Conservation (phyloP, 1,140 invertebrate genomes). For the Druon quercuslanigerum region DNA sequence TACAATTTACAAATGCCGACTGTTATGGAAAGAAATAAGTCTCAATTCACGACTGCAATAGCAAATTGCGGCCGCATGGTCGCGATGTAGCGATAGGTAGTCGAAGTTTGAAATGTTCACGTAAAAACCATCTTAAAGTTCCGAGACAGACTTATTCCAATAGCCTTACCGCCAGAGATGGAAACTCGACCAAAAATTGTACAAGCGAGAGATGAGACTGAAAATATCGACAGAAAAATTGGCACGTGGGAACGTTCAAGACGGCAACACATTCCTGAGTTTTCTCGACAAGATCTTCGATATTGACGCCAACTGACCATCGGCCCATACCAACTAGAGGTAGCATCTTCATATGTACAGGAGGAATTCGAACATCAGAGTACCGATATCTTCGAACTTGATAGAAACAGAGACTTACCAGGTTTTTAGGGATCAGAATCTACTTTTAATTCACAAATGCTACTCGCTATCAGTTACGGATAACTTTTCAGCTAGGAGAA, state of each 20-base stretch:
- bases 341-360: slow-evolving; percentile 39
- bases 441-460: too few species aligned
- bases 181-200: slow-evolving; percentile 34
- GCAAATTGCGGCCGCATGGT: slow-evolving; percentile 34
- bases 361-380: slow-evolving; percentile 17
- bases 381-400: slow-evolving; percentile 32
- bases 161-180: slow-evolving; percentile 13
- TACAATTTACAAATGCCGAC: slow-evolving; percentile 37
- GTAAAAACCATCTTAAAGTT: slow-evolving; percentile 38
- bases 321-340: too few species aligned
- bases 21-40: neutral
- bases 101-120: slow-evolving; percentile 33
- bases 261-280: slow-evolving; percentile 17
- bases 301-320: slow-evolving; percentile 19
- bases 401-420: too few species aligned
- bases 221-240: slow-evolving; percentile 25
- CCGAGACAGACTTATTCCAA: slow-evolving; percentile 31
- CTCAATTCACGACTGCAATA: slow-evolving; percentile 36
- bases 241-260: slow-evolving; percentile 3
- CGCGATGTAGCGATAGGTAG: slow-evolving; percentile 36
- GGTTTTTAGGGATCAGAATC: too few species aligned
- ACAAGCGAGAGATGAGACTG: slow-evolving; percentile 33
- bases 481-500: too few species aligned
- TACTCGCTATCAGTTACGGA: too few species aligned
- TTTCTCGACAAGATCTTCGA: neutral